Base-by-base conservation (phyloP, 2,888 invertebrate genomes). In the Apamea anceps region DNA sequence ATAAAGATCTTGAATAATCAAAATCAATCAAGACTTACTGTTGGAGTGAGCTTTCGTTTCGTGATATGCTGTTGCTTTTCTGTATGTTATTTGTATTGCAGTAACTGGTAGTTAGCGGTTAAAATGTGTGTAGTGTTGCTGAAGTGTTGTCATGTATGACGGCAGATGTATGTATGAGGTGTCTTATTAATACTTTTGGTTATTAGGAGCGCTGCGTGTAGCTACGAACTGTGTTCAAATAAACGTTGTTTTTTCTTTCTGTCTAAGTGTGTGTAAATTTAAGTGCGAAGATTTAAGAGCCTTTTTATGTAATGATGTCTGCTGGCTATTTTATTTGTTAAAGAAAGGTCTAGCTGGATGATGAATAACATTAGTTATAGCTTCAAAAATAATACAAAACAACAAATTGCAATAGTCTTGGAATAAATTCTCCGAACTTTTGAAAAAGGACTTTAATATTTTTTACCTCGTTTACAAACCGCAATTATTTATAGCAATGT, bases 61-160 rank as follows among this genome's bases (percentile, higher is more conserved):
- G 2, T 15, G 15, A 10, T 28, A 75, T 32, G 37, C 57, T 7
- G 37, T 80, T 71, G 66, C 32, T 60, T 66, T 83, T 79, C 84
- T 86, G 79, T 10, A 0, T n/a, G 4, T 37, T 4, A 0, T 45
- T 78, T 75, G 63, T 72, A 7, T 2, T 28, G 42, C 68, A 67
- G 48, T 28, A 13, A 25, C 57, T 74, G 74, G 45, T 78, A 75
- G 86, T 82, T 75, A 78, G 83, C 74, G 72, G 83, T 86, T 84
- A 25, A 77, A 79, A 72, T 65, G 78, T 83, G 71, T 86, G 74
- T 85, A 72, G 60, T 77, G 75, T 74, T 79, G 79, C 84, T 80
- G 87, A 76, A 87, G 85, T 87, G 86, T 84, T 63, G 72, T 63
- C 77, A 28, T 85, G 65, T 75, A 81, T 65, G 51, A 15, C 13